phyloP scores from a whole-genome alignment of 2,113 vertebrate genomes.

The Jacana jacana region DNA sequence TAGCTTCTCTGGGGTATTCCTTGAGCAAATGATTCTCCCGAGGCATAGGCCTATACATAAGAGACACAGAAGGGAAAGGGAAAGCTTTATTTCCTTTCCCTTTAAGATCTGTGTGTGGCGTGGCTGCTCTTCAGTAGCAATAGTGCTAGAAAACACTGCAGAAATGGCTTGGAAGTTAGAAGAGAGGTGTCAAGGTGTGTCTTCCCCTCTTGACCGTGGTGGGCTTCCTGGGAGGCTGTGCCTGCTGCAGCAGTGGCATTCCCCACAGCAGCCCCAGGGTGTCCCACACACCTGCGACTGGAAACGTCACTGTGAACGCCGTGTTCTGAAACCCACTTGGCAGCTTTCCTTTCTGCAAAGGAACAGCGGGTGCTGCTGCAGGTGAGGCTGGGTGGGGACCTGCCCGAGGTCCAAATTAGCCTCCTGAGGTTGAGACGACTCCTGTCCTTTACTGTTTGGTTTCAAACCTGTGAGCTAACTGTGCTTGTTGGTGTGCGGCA shows the following conservation, averaged over 20 bases:
- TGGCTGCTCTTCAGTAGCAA: background rate
- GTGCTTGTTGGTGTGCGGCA: accelerated
- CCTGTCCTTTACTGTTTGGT: background rate
- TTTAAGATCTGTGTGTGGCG: background rate
- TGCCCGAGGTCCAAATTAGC: background rate
- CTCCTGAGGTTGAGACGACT: background rate
- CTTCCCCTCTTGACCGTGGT: background rate
- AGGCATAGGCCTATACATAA: background rate
- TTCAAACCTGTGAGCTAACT: background rate
- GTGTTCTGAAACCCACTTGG: background rate
- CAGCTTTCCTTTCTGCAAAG: background rate
- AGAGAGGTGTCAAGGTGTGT: background rate
- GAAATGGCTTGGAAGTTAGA: background rate
- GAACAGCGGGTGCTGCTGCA: background rate
- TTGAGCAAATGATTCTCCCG: background rate
- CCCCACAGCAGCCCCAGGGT: background rate
- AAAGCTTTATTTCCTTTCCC: background rate
- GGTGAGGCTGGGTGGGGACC: background rate
- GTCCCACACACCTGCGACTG: background rate
- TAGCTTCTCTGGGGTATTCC: background rate
- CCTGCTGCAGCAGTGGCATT: background rate
- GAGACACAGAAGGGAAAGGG: background rate
- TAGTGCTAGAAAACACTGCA: background rate
- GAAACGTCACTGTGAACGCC: accelerated
- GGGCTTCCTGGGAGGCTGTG: background rate